Evolutionary conservation across 2,888 invertebrate genomes (phyloP).

Genomic region (Drosophila peninsularis): DNA sequence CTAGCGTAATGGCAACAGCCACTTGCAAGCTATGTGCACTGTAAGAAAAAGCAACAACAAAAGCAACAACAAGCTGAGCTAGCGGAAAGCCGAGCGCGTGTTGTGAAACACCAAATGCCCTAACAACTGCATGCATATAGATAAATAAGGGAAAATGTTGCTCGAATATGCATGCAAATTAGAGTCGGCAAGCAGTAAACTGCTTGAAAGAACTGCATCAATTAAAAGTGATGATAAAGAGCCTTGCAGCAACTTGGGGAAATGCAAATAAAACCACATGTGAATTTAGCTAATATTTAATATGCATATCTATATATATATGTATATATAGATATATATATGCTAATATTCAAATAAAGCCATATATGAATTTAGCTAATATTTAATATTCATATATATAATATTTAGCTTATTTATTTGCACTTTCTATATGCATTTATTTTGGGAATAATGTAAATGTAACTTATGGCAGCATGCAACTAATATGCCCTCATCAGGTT

Average conservation of each 20-base stretch:
- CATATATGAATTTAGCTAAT: neutral
- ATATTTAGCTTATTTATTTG: no score
- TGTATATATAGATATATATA: neutral
- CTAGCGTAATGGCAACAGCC: slow-evolving; percentile 52
- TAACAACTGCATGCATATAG: slow-evolving; percentile 4
- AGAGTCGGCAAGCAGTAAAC: neutral
- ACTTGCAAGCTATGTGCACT: slow-evolving; percentile 55
- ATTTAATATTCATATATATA: neutral
- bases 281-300: neutral
- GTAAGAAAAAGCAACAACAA: slow-evolving; percentile 38
- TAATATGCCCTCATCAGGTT: neutral
- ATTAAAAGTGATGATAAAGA: neutral
- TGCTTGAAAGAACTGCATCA: slow-evolving; percentile 1
- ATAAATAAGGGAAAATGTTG: slow-evolving; percentile 8
- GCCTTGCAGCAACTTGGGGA: neutral
- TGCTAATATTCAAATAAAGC: neutral
- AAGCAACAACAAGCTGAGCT: neutral
- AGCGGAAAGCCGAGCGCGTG: neutral
- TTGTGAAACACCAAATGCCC: slow-evolving; percentile 22
- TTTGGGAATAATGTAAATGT: neutral
- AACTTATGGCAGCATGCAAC: neutral
- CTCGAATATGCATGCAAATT: slow-evolving; percentile 5
- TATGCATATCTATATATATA: neutral
- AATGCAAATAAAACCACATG: neutral
- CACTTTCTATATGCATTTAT: no score